Percentiles rank a stretch among this genome's conserved stretches.
phyloP scores from a whole-genome alignment of 2,113 vertebrate genomes.

The Scopus umbretta region DNA sequence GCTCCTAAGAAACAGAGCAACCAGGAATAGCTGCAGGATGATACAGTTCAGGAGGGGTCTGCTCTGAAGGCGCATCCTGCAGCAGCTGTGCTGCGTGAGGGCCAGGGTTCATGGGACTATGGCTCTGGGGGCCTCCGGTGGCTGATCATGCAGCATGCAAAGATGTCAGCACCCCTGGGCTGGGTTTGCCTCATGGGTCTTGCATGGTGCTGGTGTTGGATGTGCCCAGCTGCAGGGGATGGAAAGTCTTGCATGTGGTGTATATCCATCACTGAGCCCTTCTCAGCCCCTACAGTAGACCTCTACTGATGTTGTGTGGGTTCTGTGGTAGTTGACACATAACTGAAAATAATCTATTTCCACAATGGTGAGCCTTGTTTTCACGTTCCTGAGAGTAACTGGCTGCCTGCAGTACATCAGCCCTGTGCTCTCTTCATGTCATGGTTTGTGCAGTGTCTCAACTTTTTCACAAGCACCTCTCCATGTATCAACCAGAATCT shows the following conservation, averaged over 20 bases:
- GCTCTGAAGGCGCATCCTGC: neutral
- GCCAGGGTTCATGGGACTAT: neutral
- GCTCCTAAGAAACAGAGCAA: neutral
- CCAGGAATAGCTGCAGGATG: neutral
- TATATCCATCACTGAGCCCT: neutral
- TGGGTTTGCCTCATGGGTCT: neutral
- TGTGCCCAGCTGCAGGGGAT: neutral
- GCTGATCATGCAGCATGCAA: accelerated
- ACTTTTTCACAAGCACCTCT: neutral
- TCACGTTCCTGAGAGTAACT: neutral
- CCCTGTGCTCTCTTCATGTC: neutral
- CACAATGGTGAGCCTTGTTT: neutral
- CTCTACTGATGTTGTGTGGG: neutral
- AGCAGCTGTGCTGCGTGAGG: neutral
- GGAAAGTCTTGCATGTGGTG: neutral
- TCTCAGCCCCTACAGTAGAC: neutral
- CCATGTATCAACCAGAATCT: neutral
- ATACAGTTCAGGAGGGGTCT: neutral
- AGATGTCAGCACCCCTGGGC: accelerated
- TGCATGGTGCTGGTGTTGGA: neutral
- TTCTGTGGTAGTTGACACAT: neutral
- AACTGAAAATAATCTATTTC: neutral
- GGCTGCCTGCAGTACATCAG: neutral
- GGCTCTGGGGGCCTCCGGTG: accelerated
- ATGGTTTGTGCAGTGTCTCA: neutral